Conservation (phyloP, 2,888 invertebrate genomes). For the Melanotus villosus region DNA sequence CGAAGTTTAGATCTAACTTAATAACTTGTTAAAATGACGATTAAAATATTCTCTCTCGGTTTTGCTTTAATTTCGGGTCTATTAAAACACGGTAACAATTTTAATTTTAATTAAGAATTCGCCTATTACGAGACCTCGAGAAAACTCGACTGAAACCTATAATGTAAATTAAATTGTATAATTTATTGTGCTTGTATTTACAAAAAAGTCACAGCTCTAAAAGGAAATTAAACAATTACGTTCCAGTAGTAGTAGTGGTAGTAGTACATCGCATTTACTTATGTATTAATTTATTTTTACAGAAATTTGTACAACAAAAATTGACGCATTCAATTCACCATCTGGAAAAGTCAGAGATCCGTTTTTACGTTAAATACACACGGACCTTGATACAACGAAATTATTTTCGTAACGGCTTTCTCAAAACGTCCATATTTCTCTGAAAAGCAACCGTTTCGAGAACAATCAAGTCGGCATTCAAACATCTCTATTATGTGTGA, state of each 20-base stretch:
- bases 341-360: constrained; percentile 2
- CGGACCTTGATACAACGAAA: neutral
- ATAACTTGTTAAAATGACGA: constrained; percentile 64
- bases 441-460: too few species aligned
- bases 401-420: too few species aligned
- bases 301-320: constrained; percentile 28
- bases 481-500: too few species aligned
- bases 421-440: too few species aligned
- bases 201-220: constrained; percentile 68
- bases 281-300: constrained; percentile 31
- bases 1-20: constrained; percentile 58
- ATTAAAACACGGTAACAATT: constrained; percentile 61
- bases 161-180: constrained; percentile 50
- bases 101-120: constrained; percentile 60
- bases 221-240: constrained; percentile 59
- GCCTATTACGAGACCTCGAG: constrained; percentile 5
- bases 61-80: constrained; percentile 62
- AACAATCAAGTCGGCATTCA: too few species aligned
- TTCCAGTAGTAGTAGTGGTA: constrained; percentile 34
- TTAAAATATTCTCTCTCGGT: constrained; percentile 62
- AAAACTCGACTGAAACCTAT: constrained; percentile 14
- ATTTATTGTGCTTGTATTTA: constrained; percentile 67
- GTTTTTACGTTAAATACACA: neutral
- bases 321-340: constrained; percentile 9
- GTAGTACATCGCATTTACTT: constrained; percentile 46